phyloP scores from a whole-genome alignment of 1,140 invertebrate genomes.

The Drosophila sechellia region DNA sequence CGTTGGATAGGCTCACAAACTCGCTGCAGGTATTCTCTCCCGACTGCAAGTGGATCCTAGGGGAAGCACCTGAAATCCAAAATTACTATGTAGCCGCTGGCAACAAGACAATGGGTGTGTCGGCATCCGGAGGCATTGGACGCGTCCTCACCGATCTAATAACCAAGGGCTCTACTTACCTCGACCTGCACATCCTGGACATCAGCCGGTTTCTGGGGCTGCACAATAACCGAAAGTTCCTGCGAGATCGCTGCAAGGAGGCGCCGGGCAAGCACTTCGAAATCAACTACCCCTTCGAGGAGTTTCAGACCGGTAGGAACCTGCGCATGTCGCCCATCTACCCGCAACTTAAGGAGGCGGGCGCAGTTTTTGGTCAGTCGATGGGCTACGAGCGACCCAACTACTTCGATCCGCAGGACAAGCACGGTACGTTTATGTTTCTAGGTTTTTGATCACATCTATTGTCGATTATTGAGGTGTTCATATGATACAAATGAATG shows the following conservation, averaged over 20 bases:
- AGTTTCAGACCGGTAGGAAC: slow-evolving; percentile 95
- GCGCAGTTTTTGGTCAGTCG: slow-evolving; percentile 98
- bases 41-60: slow-evolving; percentile 96
- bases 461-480: too few species aligned
- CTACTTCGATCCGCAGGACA: slow-evolving; percentile 91
- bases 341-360: slow-evolving; percentile 94
- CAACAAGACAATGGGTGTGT: slow-evolving; percentile 97
- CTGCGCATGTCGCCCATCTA: slow-evolving; percentile 98
- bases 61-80: slow-evolving; percentile 96
- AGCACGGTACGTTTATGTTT: slow-evolving; percentile 78
- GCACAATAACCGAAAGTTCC: slow-evolving; percentile 98
- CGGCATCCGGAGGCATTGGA: slow-evolving; percentile 97
- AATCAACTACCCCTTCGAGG: slow-evolving; percentile 92
- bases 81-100: slow-evolving; percentile 98
- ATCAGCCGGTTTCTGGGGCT: slow-evolving; percentile 96
- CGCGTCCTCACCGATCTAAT: slow-evolving; percentile 95
- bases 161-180: slow-evolving; percentile 91
- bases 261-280: slow-evolving; percentile 95
- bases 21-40: slow-evolving; percentile 97
- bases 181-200: slow-evolving; percentile 96
- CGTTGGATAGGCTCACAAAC: slow-evolving; percentile 92
- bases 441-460: too few species aligned
- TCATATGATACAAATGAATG: too few species aligned
- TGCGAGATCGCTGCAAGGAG: slow-evolving; percentile 96
- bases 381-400: slow-evolving; percentile 99